Base-by-base conservation (phyloP, 35 echinoderm and acorn worm genomes). In the Ophioderma brevispina region DNA sequence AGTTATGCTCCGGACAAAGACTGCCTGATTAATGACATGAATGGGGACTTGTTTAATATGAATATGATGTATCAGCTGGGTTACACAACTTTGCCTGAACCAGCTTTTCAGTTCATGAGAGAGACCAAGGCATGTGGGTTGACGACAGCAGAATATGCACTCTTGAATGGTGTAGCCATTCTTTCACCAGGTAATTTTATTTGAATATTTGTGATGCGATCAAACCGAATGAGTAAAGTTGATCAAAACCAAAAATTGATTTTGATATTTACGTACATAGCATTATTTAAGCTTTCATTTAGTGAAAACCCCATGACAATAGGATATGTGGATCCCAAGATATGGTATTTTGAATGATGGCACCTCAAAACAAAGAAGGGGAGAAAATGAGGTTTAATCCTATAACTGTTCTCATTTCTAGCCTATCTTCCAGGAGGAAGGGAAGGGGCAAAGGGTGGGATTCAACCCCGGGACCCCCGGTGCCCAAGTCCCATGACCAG, bases 41-140 rank as follows among this genome's bases (percentile, higher is more conserved):
- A 94, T 77, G 94, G 91, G 40, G 97, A 95, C 77, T 83, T 91
- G 78, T 99, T 95, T 88, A 91, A 90, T 76, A 92, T 99, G 19
- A 78, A 95, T 40, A 95, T 99, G 97, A 95, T 99, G 91, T 99
- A 93, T 43, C 87, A 93, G 75, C 76, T 99, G 76, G 97, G 97
- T 10, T 99, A 92, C 38, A 89, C 93, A 10, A 92, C 97, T 23
- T 84, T 99, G 0, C 91, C 91, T 36, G 97, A 93, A 87, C 91
- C 91, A n/a, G 94, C 91, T 19, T 99, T 99, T 88, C 81, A 99
- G 85, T 99, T 99, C 39, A 93, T 99, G 93, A 90, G 91, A 38
- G 87, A 95, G 50, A 95, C 94, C 31, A 99, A 99, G 80, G 90
- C 88, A 0, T 91, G 94, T 75, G 87, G 87, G 30, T 63, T 99